Percentiles rank a stretch among this genome's conserved stretches.
Conservation (phyloP, 1,140 invertebrate species). For the Hetaerina americana region DNA sequence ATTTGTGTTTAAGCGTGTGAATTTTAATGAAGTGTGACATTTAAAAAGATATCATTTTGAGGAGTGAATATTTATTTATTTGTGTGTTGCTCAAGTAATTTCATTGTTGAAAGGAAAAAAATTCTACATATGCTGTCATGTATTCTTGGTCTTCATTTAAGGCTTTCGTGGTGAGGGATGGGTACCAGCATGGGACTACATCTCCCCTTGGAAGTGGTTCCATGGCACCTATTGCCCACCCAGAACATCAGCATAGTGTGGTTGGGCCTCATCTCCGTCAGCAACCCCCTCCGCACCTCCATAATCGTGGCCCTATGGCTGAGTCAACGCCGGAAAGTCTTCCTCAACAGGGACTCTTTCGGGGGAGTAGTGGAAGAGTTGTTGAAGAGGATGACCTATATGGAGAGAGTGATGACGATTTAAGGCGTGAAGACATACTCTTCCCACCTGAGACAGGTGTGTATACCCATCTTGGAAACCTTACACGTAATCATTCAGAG, state of each 20-base stretch:
- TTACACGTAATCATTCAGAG: no score
- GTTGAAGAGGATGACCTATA: slow-evolving; percentile 64
- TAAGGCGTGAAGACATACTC: slow-evolving; percentile 72
- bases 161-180: neutral
- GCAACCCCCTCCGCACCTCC: slow-evolving; percentile 26
- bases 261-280: slow-evolving; percentile 26
- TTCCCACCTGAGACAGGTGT: slow-evolving; percentile 61
- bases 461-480: slow-evolving; percentile 22
- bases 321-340: neutral
- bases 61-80: neutral
- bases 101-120: neutral
- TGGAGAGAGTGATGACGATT: slow-evolving; percentile 77
- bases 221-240: neutral
- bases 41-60: no score
- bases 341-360: slow-evolving; percentile 3
- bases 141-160: neutral
- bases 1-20: no score
- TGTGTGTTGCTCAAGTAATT: neutral
- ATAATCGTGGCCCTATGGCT: slow-evolving; percentile 25
- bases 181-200: neutral
- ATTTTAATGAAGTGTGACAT: no score
- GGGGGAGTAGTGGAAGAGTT: neutral
- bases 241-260: slow-evolving; percentile 18
- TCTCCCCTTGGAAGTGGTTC: neutral
- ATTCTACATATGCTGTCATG: neutral